Evolutionary conservation across 2,113 vertebrate species (phyloP).

Genomic region (Tapirus terrestris): DNA sequence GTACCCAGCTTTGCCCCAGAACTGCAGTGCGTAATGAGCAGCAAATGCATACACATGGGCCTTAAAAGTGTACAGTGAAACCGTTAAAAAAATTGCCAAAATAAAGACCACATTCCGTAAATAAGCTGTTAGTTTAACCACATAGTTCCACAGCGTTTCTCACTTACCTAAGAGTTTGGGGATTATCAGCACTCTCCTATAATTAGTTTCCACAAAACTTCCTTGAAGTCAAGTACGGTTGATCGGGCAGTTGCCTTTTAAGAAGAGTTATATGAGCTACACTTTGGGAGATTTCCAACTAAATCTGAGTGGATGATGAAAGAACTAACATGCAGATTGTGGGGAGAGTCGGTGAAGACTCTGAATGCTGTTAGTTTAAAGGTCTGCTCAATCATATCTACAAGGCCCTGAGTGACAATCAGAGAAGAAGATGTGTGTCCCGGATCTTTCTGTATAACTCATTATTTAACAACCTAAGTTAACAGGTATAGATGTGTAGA

Average conservation of each 20-base stretch:
- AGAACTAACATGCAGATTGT: slow-evolving; percentile 52
- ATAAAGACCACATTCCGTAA: slow-evolving; percentile 53
- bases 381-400: slow-evolving; percentile 36
- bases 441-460: neutral
- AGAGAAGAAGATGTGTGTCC: neutral
- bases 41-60: slow-evolving; percentile 79
- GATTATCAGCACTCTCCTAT: neutral
- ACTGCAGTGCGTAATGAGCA: slow-evolving; percentile 84
- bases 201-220: slow-evolving; percentile 68
- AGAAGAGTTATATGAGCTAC: slow-evolving; percentile 10
- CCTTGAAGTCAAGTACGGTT: slow-evolving; percentile 22
- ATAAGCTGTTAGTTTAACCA: slow-evolving; percentile 59
- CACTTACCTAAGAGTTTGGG: slow-evolving; percentile 63
- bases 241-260: slow-evolving; percentile 63
- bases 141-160: slow-evolving; percentile 61
- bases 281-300: slow-evolving; percentile 50
- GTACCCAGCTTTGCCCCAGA: slow-evolving; percentile 81
- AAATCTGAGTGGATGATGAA: slow-evolving; percentile 51
- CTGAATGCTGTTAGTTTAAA: slow-evolving; percentile 53
- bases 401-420: slow-evolving; percentile 64
- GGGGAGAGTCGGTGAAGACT: neutral
- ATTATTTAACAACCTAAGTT: slow-evolving; percentile 47
- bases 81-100: slow-evolving; percentile 65
- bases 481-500: neutral
- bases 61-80: slow-evolving; percentile 74